These are phyloP conservation scores for Odontomachus brunneus DNA, from an alignment of 1,140 invertebrate species.

Conservation along the genomic window DNA sequence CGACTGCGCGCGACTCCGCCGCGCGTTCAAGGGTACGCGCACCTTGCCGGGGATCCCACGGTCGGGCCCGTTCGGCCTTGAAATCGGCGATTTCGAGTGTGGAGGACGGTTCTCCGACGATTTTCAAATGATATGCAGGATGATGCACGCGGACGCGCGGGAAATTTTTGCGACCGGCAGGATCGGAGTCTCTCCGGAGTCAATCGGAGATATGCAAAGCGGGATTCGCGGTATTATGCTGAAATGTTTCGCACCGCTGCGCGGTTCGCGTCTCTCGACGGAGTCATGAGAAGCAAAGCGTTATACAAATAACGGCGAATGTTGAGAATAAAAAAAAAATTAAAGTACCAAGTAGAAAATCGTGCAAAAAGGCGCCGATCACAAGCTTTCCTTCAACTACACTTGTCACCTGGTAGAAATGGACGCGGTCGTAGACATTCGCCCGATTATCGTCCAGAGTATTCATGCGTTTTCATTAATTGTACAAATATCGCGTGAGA, in stretches of 20 bases:
- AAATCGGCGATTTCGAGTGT: slow-evolving; percentile 40
- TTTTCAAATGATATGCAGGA: slow-evolving; percentile 35
- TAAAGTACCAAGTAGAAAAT: too few species aligned
- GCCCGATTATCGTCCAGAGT: too few species aligned
- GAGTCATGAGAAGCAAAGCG: too few species aligned
- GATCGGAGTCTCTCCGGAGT: slow-evolving; percentile 40
- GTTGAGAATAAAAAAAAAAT: too few species aligned
- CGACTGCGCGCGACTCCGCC: slow-evolving; percentile 5
- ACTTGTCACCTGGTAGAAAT: too few species aligned
- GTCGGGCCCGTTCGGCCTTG: slow-evolving; percentile 41
- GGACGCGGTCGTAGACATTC: too few species aligned
- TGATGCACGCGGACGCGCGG: slow-evolving; percentile 48
- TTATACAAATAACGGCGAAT: slow-evolving; percentile 3
- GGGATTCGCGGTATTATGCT: slow-evolving; percentile 16
- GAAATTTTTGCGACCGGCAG: slow-evolving; percentile 45
- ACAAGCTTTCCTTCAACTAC: too few species aligned
- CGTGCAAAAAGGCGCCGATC: too few species aligned
- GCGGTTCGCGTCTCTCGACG: too few species aligned
- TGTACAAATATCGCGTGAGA: too few species aligned
- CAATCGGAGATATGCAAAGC: slow-evolving; percentile 50
- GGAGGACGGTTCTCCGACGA: slow-evolving; percentile 20
- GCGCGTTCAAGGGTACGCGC: slow-evolving; percentile 26
- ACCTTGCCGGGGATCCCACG: slow-evolving; percentile 65
- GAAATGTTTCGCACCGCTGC: too few species aligned
- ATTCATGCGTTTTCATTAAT: too few species aligned